Evolutionary conservation across 2,888 invertebrate species (phyloP), one percentile per base, ranked within the genome.

Genomic region (Cephus nigrinus): DNA sequence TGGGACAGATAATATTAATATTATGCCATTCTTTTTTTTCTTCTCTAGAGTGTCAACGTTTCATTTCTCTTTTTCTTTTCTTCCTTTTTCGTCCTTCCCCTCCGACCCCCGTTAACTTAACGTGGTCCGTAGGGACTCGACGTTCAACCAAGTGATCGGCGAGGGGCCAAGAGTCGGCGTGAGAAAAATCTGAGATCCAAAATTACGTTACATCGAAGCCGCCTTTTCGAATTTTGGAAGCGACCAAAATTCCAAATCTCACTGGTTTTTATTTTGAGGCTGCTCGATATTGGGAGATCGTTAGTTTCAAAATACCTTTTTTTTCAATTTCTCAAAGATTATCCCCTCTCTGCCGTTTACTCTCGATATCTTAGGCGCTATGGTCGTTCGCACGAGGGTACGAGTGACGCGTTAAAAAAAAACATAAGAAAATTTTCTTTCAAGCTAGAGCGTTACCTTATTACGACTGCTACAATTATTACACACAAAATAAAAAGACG

Each of bases 1-100:
- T 83, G 84, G 82, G 84, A 87, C 85, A 86, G 85, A 86, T 85
- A 85, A 82, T 86, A 86, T 83, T 83, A 87, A 83, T 86, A 88
- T 85, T 86, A 85, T 85, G 85, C 82, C 79, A 79, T 80, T 78
- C 79, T 15, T 23, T 40, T 40, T 4, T 36, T 4, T 36, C 12
- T 40, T 40, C 1, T 76, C 83, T 83, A 86, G 82, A 84, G 84
- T 85, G 85, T 84, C 83, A 79, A 82, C 55, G 23, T 55, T 23
- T 55, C 40, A 2, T 0, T 82, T 83, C 78, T 76, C 74, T 78
- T 76, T 77, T 12, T 73, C 30, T 36, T 72, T 23, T 30, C 35
- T 73, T 77, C 72, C 73, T 69, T 77, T 35, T 55, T 76, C 12
- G 5, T 30, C 15, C 15, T 40, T 35, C 35, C 55, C 55, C 5